These are phyloP conservation scores for Caerostris extrusa DNA, from an alignment of 1,140 invertebrate species.

Conservation along the genomic window DNA sequence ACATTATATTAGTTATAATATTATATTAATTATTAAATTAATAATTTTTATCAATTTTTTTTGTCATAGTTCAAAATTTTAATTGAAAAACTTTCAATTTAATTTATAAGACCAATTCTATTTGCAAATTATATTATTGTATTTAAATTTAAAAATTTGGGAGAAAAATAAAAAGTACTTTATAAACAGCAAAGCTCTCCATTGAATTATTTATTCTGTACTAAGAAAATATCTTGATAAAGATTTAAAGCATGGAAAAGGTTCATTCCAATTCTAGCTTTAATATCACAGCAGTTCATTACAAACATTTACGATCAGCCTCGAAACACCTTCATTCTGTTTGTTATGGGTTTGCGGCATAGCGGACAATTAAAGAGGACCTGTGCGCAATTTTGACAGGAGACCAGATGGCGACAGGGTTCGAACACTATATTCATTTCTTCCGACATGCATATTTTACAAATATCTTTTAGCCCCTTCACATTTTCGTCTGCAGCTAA, in stretches of 20 bases:
- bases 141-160: too few species aligned
- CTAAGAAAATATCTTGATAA: neutral
- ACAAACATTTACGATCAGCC: neutral
- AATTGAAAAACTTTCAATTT: too few species aligned
- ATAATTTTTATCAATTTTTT: too few species aligned
- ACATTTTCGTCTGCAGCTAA: neutral
- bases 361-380: constrained; percentile 90
- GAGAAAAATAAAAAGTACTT: too few species aligned
- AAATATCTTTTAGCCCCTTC: constrained; percentile 80
- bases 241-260: neutral
- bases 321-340: constrained; percentile 89
- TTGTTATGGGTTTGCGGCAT: constrained; percentile 88
- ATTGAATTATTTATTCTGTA: neutral
- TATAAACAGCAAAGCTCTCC: too few species aligned
- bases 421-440: constrained; percentile 93
- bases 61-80: too few species aligned
- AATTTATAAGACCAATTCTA: too few species aligned
- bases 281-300: neutral
- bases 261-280: neutral
- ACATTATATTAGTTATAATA: too few species aligned
- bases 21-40: too few species aligned
- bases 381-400: constrained; percentile 91
- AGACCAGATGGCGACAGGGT: constrained; percentile 93
- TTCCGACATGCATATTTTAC: constrained; percentile 95
- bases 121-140: too few species aligned